Conservation (phyloP, 2,797 vertebrate species). For the Gallirallus australis region DNA sequence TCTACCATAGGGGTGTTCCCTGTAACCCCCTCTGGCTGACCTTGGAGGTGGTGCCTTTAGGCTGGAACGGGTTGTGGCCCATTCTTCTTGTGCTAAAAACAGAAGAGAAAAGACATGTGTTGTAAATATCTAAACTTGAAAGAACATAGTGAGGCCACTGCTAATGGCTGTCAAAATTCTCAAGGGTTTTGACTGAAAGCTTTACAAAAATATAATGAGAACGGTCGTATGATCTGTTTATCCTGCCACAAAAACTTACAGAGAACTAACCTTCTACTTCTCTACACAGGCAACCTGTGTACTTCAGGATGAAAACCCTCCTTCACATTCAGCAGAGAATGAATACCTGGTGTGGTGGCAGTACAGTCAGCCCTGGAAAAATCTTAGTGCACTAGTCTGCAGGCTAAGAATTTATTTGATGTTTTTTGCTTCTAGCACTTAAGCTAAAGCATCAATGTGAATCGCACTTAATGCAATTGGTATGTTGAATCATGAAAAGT, state of each 20-base stretch:
- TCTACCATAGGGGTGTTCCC: slow-evolving; percentile 99
- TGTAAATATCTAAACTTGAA: not conserved
- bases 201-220: not conserved
- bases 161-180: not conserved
- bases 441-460: slow-evolving; percentile 22
- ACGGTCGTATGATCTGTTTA: not conserved
- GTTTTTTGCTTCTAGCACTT: slow-evolving; percentile 1
- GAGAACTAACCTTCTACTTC: not conserved
- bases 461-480: slow-evolving; percentile 15
- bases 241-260: not conserved
- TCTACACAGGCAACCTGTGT: not conserved
- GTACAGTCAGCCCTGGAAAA: slow-evolving; percentile 11
- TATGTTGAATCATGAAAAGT: slow-evolving; percentile 4
- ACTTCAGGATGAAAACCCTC: not conserved
- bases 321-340: not conserved
- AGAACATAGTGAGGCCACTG: not conserved
- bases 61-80: slow-evolving; percentile 87
- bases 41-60: slow-evolving; percentile 93
- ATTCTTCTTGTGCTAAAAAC: slow-evolving; percentile 92
- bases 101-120: slow-evolving; percentile 68
- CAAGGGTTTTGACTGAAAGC: not conserved
- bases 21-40: slow-evolving; percentile 94
- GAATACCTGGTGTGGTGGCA: not conserved
- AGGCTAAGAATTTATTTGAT: slow-evolving; percentile 25
- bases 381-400: not conserved